These are phyloP conservation scores for Pseudomyrmex concolor DNA, from an alignment of 1,140 invertebrate genomes.

Conservation along the genomic window DNA sequence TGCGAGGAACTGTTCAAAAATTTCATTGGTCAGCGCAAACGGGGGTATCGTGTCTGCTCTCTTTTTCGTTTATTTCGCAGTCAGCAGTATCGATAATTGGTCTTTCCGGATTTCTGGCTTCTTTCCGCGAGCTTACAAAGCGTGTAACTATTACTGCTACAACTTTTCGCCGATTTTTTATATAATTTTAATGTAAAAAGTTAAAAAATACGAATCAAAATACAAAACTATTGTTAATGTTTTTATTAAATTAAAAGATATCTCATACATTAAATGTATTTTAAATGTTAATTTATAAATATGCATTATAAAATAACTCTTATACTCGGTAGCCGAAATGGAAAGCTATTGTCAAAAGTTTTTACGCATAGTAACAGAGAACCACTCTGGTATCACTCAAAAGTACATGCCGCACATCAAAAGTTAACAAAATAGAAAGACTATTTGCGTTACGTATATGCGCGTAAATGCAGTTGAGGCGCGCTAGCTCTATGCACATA, in stretches of 20 bases:
- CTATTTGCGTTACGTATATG: constrained; percentile 53
- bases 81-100: constrained; percentile 67
- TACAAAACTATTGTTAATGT: neutral
- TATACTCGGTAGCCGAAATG: neutral
- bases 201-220: neutral
- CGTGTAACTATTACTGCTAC: constrained; percentile 19
- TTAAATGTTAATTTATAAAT: constrained; percentile 7
- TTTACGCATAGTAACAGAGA: constrained; percentile 32
- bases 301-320: constrained; percentile 7
- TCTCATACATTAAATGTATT: neutral
- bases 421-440: constrained; percentile 54
- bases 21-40: constrained; percentile 63
- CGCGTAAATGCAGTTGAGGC: constrained; percentile 43
- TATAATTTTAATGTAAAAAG: neutral
- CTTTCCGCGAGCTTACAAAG: constrained; percentile 22
- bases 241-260: neutral
- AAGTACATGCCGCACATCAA: constrained; percentile 37
- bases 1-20: constrained; percentile 57
- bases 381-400: constrained; percentile 34
- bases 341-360: constrained; percentile 14
- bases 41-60: constrained; percentile 23
- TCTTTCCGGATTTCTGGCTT: constrained; percentile 48
- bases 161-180: neutral
- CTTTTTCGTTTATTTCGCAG: constrained; percentile 61
- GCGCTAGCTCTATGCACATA: constrained; percentile 8